Base-by-base conservation (phyloP, 2,113 vertebrate species). In the Tachycineta bicolor region DNA sequence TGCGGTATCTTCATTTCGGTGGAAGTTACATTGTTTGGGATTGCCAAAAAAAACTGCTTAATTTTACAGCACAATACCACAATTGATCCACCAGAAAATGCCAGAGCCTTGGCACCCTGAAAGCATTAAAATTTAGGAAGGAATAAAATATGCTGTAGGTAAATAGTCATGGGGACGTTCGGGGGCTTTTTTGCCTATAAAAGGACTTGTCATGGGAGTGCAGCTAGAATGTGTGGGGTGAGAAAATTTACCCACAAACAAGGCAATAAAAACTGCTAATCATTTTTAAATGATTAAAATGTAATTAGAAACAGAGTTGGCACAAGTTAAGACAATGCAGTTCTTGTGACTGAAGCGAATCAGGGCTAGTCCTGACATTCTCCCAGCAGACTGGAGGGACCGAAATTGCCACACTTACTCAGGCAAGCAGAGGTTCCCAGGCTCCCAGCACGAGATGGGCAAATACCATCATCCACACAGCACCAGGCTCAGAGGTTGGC, bases 251-350 rank as follows among this genome's bases (percentile, higher is more conserved):
- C 96, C 96, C 96, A 92, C 94, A 96, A 96, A 96, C 96, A 95
- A 94, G 96, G 96, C 94, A 94, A 93, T 95, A 96, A 96, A 95
- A 96, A 92, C 96, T 95, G 94, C 92, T 96, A 96, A 97, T 97
- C 95, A 96, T 96, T 97, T 96, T 94, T 96, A 96, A 97, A 96
- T 96, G 96, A 97, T 96, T 96, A 94, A 94, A 96, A 94, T 89
- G 92, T 94, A 97, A 96, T 96, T 96, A 96, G 95, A 97, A 97
- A 90, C 96, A 94, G 95, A 95, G 96, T 92, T 97, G 94, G 96
- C 95, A 94, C 90, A 92, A 96, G 96, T 97, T 96, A 93, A 97
- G 96, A 97, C 96, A 96, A 92, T 94, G 80, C 86, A 86, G 86
- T 94, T 96, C 96, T 94, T 96, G 94, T 94, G 94, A 96, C 92